Conservation (phyloP, 1,140 invertebrate genomes). For the Chironomus striatipennis region DNA sequence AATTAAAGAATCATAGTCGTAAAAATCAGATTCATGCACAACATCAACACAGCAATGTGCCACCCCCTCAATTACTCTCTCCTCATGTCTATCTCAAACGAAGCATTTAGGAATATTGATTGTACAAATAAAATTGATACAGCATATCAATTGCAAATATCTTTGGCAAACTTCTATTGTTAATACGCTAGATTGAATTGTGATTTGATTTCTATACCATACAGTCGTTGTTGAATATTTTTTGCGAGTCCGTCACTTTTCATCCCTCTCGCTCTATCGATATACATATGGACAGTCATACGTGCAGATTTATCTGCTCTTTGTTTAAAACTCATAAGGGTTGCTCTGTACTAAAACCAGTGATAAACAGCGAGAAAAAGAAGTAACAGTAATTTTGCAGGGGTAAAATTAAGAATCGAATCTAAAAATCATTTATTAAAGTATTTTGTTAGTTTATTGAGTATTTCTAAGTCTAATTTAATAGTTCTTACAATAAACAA, state of each 20-base stretch:
- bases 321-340: not conserved
- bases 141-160: constrained; percentile 24
- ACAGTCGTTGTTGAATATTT: not conserved
- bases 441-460: no score
- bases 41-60: no score
- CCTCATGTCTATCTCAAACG: not conserved
- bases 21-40: not conserved
- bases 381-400: not conserved
- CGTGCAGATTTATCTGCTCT: not conserved
- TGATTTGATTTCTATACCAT: constrained; percentile 14
- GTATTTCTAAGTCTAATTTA: no score
- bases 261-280: no score
- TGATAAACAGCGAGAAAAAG: not conserved
- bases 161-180: constrained; percentile 6
- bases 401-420: not conserved
- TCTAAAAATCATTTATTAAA: no score
- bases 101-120: constrained; percentile 10
- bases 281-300: not conserved
- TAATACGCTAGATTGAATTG: constrained; percentile 21
- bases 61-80: constrained; percentile 15
- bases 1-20: not conserved
- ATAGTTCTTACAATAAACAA: no score
- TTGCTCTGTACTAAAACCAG: not conserved
- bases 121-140: constrained; percentile 23
- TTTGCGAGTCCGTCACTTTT: no score